A percentile compares a stretch with the other conserved stretches of the same genome.
Evolutionary conservation across 1,140 invertebrate genomes (phyloP).

Genomic region (Brachionus plicatilis): DNA sequence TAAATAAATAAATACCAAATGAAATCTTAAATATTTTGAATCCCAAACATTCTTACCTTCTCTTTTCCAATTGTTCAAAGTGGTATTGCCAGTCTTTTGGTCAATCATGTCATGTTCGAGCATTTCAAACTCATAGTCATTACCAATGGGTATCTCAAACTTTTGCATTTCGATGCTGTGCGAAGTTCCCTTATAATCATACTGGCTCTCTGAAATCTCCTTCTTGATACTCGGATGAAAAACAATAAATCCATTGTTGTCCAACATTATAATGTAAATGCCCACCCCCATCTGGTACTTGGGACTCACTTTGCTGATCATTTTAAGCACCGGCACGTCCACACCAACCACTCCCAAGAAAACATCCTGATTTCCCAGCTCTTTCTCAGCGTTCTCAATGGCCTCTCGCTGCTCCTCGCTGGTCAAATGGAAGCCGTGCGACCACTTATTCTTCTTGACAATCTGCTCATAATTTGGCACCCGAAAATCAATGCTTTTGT

Average conservation of each 20-base stretch:
- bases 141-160: constrained; percentile 29
- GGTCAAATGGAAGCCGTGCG: constrained; percentile 13
- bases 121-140: constrained; percentile 25
- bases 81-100: constrained; percentile 9
- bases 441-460: constrained; percentile 24
- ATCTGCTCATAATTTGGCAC: not conserved
- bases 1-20: no score
- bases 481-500: constrained; percentile 18
- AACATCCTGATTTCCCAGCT: not conserved
- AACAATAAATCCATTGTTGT: constrained; percentile 36
- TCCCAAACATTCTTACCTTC: not conserved
- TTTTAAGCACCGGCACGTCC: constrained; percentile 28
- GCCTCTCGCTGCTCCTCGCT: not conserved
- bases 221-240: constrained; percentile 40
- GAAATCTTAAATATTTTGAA: no score
- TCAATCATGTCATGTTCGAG: constrained; percentile 39
- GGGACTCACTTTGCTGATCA: constrained; percentile 11
- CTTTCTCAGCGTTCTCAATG: constrained; percentile 1
- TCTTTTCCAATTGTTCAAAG: constrained; percentile 35
- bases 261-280: constrained; percentile 23
- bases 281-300: constrained; percentile 37
- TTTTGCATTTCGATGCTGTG: constrained; percentile 32
- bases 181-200: constrained; percentile 36
- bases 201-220: constrained; percentile 1
- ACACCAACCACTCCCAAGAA: constrained; percentile 36